A percentile compares a stretch with the other conserved stretches of the same genome.
phyloP scores from a whole-genome alignment of 2,888 invertebrate species.

The Acleris laterana region DNA sequence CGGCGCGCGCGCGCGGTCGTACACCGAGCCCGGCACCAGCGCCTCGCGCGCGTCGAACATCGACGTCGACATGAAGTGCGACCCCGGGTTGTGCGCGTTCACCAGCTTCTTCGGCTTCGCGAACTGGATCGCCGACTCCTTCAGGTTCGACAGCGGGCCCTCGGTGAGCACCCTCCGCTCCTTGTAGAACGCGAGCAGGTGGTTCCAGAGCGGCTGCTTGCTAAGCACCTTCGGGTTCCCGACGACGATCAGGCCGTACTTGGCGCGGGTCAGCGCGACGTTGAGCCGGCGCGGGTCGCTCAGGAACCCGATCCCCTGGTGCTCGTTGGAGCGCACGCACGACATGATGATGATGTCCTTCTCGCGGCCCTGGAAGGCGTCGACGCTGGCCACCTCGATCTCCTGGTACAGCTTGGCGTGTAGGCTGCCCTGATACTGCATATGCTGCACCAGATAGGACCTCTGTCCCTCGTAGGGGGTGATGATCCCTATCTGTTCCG shows the following conservation, averaged over 20 bases:
- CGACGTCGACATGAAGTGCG: conserved; percentile 98
- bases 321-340: conserved; percentile 98
- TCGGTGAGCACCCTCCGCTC: conserved; percentile 98
- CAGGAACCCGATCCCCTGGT: conserved; percentile 99
- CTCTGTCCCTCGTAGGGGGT: conserved; percentile 99
- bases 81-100: conserved; percentile 97
- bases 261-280: conserved; percentile 98
- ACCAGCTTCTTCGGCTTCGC: conserved; percentile 98
- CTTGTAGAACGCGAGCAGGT: conserved; percentile 97
- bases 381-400: conserved; percentile 99
- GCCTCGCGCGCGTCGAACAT: conserved; percentile 99
- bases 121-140: conserved; percentile 98
- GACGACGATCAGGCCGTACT: conserved; percentile 98
- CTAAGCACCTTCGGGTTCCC: conserved; percentile 99
- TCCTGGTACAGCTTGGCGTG: conserved; percentile 99
- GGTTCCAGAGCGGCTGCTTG: conserved; percentile 99
- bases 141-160: conserved; percentile 98
- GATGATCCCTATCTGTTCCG: conserved; percentile 99
- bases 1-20: conserved; percentile 93
- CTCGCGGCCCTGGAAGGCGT: conserved; percentile 99
- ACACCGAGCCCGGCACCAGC: conserved; percentile 96
- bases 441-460: conserved; percentile 98
- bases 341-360: conserved; percentile 99
- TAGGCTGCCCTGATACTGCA: conserved; percentile 99
- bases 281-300: conserved; percentile 99